These are phyloP conservation scores for Drosophila infuscata DNA, from an alignment of 2,888 invertebrate species.

Conservation along the genomic window DNA sequence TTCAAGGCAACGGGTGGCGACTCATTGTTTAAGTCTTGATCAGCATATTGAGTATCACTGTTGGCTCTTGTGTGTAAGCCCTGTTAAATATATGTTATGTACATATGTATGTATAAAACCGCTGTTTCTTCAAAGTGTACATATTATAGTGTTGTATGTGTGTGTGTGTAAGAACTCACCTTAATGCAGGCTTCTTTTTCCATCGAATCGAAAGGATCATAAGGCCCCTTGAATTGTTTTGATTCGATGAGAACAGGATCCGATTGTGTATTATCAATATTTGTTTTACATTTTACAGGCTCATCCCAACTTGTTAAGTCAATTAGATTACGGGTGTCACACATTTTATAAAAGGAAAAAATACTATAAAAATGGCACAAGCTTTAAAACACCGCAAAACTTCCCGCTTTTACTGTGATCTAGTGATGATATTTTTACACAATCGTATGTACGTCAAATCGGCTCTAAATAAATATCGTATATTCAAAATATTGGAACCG, in stretches of 20 bases:
- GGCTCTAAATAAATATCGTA: slow-evolving; percentile 21
- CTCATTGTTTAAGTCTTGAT: slow-evolving; percentile 50
- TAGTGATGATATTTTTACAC: slow-evolving; percentile 31
- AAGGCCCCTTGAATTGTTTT: slow-evolving; percentile 57
- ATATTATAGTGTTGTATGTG: slow-evolving; percentile 1
- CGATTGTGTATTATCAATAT: slow-evolving; percentile 14
- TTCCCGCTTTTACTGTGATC: slow-evolving; percentile 48
- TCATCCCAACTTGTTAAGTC: slow-evolving; percentile 58
- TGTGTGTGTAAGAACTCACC: slow-evolving; percentile 36
- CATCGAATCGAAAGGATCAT: slow-evolving; percentile 66
- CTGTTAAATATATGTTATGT: slow-evolving; percentile 18
- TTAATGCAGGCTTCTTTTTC: slow-evolving; percentile 68
- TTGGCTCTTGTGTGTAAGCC: slow-evolving; percentile 31
- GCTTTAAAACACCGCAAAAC: slow-evolving; percentile 39
- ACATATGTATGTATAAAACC: slow-evolving; percentile 1
- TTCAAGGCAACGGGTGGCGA: slow-evolving; percentile 56
- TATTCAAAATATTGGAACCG: background rate
- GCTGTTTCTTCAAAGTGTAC: slow-evolving; percentile 5
- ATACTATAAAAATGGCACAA: slow-evolving; percentile 16
- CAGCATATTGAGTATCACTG: background rate
- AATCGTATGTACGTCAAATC: background rate
- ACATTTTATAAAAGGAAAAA: slow-evolving; percentile 37
- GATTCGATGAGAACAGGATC: slow-evolving; percentile 25
- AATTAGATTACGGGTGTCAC: slow-evolving; percentile 61
- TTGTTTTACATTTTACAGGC: slow-evolving; percentile 35